A percentile compares a stretch with the other conserved stretches of the same genome.
phyloP scores from a whole-genome alignment of 2,888 invertebrate genomes.

The Drosophila borealis region DNA sequence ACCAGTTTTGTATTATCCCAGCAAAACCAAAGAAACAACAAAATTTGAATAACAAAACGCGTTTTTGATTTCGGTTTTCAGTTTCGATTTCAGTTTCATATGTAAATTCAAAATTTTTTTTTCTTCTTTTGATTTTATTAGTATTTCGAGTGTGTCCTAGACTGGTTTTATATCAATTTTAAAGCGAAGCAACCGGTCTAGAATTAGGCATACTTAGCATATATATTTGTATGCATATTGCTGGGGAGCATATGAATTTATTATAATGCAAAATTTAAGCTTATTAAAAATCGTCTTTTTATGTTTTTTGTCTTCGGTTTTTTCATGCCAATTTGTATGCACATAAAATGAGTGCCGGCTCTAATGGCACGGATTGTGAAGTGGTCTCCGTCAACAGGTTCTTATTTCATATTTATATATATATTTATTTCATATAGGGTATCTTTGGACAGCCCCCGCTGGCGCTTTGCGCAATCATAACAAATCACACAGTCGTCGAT shows the following conservation, averaged over 20 bases:
- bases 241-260: constrained; percentile 12
- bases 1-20: constrained; percentile 71
- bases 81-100: constrained; percentile 72
- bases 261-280: constrained; percentile 32
- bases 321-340: constrained; percentile 62
- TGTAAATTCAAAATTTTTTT: constrained; percentile 51
- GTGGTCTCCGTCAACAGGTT: constrained; percentile 53
- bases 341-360: constrained; percentile 34
- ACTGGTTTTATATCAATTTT: constrained; percentile 52
- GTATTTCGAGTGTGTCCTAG: constrained; percentile 41
- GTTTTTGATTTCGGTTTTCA: constrained; percentile 61
- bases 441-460: constrained; percentile 41
- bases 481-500: constrained; percentile 59
- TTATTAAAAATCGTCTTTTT: constrained; percentile 33
- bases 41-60: constrained; percentile 75
- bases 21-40: constrained; percentile 21
- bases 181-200: constrained; percentile 57
- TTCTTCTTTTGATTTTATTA: constrained; percentile 22
- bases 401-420: constrained; percentile 16
- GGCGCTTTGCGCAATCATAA: constrained; percentile 57
- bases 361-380: constrained; percentile 9
- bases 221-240: constrained; percentile 12
- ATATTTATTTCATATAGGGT: constrained; percentile 18
- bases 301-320: neutral
- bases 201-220: constrained; percentile 64